phyloP scores from a whole-genome alignment of 2,888 invertebrate genomes.

The Reticulitermes lucifugus region DNA sequence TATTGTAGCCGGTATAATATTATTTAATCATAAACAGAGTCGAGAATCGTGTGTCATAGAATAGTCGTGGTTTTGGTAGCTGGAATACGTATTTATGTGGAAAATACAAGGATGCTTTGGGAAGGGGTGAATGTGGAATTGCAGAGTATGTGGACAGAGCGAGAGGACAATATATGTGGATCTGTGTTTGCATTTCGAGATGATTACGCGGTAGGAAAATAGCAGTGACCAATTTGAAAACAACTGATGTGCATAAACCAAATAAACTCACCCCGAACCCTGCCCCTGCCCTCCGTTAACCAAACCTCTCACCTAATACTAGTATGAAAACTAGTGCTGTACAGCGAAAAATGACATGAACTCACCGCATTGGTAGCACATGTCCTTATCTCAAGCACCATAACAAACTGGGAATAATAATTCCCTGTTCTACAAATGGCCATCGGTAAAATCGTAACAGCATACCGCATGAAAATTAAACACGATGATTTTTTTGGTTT shows the following conservation, averaged over 20 bases:
- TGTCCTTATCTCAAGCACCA: neutral
- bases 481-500: no score
- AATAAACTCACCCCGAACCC: neutral
- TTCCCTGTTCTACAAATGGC: neutral
- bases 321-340: neutral
- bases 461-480: no score
- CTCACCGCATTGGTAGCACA: neutral
- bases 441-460: no score
- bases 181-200: slow-evolving; percentile 13
- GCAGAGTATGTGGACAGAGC: neutral
- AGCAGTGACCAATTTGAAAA: slow-evolving; percentile 11
- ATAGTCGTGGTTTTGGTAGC: neutral
- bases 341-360: neutral
- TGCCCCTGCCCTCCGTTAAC: neutral
- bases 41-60: neutral
- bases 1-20: neutral
- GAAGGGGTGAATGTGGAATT: neutral
- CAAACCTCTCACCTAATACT: neutral
- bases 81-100: slow-evolving; percentile 10
- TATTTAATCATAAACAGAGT: neutral
- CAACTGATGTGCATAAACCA: slow-evolving; percentile 1
- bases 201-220: slow-evolving; percentile 13
- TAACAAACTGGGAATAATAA: neutral
- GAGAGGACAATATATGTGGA: neutral
- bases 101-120: neutral